phyloP scores from a whole-genome alignment of 1,140 invertebrate genomes.

The Chrysopa pallens region DNA sequence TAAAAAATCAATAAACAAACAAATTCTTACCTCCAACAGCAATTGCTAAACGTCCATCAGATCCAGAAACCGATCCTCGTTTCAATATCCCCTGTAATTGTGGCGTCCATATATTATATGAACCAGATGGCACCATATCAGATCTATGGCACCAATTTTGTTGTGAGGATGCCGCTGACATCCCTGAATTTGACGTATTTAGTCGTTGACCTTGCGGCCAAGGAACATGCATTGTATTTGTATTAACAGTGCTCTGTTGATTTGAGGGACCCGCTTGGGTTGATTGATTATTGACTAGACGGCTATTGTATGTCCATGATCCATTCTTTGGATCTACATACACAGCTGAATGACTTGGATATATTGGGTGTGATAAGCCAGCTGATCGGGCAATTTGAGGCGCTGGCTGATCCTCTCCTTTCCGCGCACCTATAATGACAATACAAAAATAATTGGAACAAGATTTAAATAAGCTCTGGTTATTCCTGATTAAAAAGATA shows the following conservation, averaged over 20 bases:
- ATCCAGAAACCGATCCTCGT: neutral
- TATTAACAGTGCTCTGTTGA: constrained; percentile 12
- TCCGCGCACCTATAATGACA: constrained; percentile 16
- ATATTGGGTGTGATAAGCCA: constrained; percentile 5
- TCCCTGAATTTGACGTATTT: neutral
- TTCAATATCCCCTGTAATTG: neutral
- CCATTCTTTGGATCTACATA: constrained; percentile 21
- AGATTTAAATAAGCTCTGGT: too few species aligned
- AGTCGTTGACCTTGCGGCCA: constrained; percentile 6
- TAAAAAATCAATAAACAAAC: too few species aligned
- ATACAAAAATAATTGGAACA: too few species aligned
- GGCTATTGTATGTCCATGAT: constrained; percentile 21
- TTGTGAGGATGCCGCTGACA: neutral
- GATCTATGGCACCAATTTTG: too few species aligned
- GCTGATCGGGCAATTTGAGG: neutral
- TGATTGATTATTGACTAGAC: constrained; percentile 12
- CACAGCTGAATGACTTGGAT: constrained; percentile 19
- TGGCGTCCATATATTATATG: neutral
- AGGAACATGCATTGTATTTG: constrained; percentile 18
- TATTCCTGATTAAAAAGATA: too few species aligned
- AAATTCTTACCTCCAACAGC: neutral
- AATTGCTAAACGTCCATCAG: neutral
- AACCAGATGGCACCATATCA: neutral
- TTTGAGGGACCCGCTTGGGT: constrained; percentile 4
- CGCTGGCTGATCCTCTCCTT: constrained; percentile 10